Conservation (phyloP, 1,140 invertebrate genomes). For the Uloborus diversus region DNA sequence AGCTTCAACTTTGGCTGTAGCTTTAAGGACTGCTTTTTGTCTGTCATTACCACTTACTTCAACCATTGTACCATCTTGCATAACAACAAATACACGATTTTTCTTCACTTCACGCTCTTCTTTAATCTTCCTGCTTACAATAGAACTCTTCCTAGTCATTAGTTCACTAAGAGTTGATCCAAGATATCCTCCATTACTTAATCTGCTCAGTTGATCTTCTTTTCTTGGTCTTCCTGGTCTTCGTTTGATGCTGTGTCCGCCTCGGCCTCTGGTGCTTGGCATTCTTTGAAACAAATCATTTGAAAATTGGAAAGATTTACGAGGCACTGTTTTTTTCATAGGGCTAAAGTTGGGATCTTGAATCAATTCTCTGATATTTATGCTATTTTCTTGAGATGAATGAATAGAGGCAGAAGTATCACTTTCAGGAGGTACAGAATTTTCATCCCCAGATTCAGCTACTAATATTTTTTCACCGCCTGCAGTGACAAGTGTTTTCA, state of each 20-base stretch:
- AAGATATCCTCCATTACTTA: constrained; percentile 42
- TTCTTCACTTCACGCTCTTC: constrained; percentile 52
- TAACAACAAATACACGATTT: constrained; percentile 59
- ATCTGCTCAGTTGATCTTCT: constrained; percentile 42
- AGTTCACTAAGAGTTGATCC: constrained; percentile 42
- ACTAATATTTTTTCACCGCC: constrained; percentile 41
- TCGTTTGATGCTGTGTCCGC: constrained; percentile 23
- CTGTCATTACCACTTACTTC: constrained; percentile 57
- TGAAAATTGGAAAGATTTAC: constrained; percentile 9
- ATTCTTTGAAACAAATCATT: constrained; percentile 20
- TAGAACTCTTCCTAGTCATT: constrained; percentile 50
- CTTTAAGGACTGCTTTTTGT: constrained; percentile 54
- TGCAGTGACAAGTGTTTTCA: constrained; percentile 29
- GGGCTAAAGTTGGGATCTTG: constrained; percentile 37
- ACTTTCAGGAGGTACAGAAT: constrained; percentile 15
- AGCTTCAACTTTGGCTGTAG: constrained; percentile 56
- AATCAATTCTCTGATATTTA: constrained; percentile 33
- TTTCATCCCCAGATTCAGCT: constrained; percentile 42
- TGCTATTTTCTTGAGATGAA: constrained; percentile 21
- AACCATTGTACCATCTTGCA: constrained; percentile 57
- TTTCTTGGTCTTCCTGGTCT: constrained; percentile 38
- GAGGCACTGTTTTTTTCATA: neutral
- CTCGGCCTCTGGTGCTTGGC: constrained; percentile 23
- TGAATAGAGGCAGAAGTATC: neutral
- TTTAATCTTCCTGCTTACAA: constrained; percentile 47